Evolutionary conservation across 2,113 vertebrate genomes (phyloP), one percentile per base, ranked within the genome.

Genomic region (Carlito syrichta): DNA sequence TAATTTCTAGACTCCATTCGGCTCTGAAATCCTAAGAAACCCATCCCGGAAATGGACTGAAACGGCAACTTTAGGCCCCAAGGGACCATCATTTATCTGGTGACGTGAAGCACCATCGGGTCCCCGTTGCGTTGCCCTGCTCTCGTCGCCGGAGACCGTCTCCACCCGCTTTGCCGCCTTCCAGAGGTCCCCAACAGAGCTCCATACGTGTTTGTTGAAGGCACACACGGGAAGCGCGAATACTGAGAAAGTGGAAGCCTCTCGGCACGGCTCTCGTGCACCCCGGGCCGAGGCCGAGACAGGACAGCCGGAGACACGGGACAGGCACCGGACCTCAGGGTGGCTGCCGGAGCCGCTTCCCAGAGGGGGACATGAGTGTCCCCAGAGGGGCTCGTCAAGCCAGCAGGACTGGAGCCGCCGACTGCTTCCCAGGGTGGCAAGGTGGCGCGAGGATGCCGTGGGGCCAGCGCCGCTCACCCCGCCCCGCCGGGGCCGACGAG

Each of bases 401-500:
- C 68, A 79, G 73, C 66, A 63, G 91, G 56, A 88, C 63, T 58
- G 88, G 78, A 86, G 68, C 58, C 58, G 54, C 87, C 84, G 73
- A 74, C 79, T 12, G 1, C 78, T 50, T 45, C 56, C 82, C 48
- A 54, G 94, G 32, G 32, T 62, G 54, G 32, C 4, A 1, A 97
- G 79, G 86, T 60, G 73, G 54, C 50, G 1, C 3, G 68, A 85
- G 77, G 96, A 89, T 76, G 78, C 85, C 40, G 45, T 82, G 66
- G 81, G 85, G 66, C 83, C 19, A 82, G 78, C 62, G 78, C 92
- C 62, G 83, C 62, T 63, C 78, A 91, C 40, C 60, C 62, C 25
- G 32, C 27, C 82, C 86, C 20, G 40, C 58, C 95, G 81, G 93
- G 92, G 62, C 74, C 83, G 91, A 90, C 93, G 63, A 95, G 94